Evolutionary conservation across 2,113 vertebrate species (phyloP).

Genomic region (Trematocara macrostoma): DNA sequence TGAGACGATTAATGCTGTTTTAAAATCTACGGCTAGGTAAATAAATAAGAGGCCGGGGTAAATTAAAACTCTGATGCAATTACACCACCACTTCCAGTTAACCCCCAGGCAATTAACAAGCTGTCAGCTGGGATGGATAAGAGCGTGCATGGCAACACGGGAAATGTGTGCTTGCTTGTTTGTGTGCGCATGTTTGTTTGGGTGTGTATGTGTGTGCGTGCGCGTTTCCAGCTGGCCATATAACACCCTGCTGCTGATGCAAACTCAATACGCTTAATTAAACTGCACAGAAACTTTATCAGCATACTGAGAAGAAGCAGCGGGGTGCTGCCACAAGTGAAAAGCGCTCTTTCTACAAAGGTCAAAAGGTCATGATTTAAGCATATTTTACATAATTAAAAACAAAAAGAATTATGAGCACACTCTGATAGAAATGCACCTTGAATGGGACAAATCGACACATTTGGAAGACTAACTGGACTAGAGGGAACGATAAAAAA

Average conservation of each 20-base stretch:
- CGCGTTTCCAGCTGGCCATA: conserved; percentile 49
- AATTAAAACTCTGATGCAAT: conserved; percentile 76
- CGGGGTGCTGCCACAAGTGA: conserved; percentile 4
- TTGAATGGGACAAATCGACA: background rate
- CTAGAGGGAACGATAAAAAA: background rate
- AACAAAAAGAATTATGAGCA: background rate
- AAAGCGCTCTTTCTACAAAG: background rate
- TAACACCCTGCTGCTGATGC: conserved; percentile 61
- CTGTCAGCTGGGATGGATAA: conserved; percentile 68
- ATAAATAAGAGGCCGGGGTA: conserved; percentile 67
- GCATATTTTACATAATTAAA: background rate
- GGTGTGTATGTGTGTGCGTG: background rate
- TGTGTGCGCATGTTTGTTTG: background rate
- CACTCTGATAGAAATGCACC: background rate
- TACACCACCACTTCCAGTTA: conserved; percentile 76
- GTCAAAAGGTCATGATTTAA: conserved; percentile 19
- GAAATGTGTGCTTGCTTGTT: background rate
- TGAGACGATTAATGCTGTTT: conserved; percentile 59
- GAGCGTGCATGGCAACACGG: background rate
- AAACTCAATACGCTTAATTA: conserved; percentile 75
- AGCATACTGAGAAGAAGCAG: conserved; percentile 35
- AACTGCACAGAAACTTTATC: conserved; percentile 60
- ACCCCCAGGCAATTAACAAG: conserved; percentile 74
- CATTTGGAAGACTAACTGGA: background rate
- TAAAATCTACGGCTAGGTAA: conserved; percentile 55